phyloP scores from a whole-genome alignment of 2,797 vertebrate genomes.

The Botia kubotai region DNA sequence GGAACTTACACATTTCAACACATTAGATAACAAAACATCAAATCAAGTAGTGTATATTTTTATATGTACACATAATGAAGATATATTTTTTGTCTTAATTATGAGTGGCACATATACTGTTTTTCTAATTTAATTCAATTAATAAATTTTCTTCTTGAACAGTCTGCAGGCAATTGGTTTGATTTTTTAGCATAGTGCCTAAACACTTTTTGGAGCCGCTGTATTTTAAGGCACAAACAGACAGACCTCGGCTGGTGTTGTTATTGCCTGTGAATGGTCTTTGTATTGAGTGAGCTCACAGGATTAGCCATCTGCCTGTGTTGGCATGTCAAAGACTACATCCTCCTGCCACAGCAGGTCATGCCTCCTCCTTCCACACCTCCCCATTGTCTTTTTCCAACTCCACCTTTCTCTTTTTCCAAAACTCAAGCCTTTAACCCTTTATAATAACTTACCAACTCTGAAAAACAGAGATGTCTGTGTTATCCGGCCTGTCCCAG shows the following conservation, averaged over 20 bases:
- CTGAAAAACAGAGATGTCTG: constrained; percentile 30
- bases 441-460: constrained; percentile 30
- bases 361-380: constrained; percentile 8
- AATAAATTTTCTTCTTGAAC: background rate
- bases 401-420: constrained; percentile 24
- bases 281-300: constrained; percentile 57
- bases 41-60: background rate
- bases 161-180: no score
- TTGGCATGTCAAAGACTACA: constrained; percentile 67
- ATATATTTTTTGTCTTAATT: no score
- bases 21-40: no score
- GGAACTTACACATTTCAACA: no score
- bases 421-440: constrained; percentile 18
- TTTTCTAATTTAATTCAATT: no score
- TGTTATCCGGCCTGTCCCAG: constrained; percentile 42
- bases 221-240: constrained; percentile 21
- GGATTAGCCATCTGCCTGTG: constrained; percentile 77
- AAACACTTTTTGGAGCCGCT: background rate
- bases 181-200: no score
- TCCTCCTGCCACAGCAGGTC: constrained; percentile 47
- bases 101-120: no score
- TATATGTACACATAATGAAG: no score
- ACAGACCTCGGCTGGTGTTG: constrained; percentile 56
- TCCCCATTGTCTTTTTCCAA: constrained; percentile 44
- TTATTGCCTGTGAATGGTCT: constrained; percentile 65